Evolutionary conservation across 2,888 invertebrate genomes (phyloP), one percentile per base, ranked within the genome.

Genomic region (Drosophila atripex): DNA sequence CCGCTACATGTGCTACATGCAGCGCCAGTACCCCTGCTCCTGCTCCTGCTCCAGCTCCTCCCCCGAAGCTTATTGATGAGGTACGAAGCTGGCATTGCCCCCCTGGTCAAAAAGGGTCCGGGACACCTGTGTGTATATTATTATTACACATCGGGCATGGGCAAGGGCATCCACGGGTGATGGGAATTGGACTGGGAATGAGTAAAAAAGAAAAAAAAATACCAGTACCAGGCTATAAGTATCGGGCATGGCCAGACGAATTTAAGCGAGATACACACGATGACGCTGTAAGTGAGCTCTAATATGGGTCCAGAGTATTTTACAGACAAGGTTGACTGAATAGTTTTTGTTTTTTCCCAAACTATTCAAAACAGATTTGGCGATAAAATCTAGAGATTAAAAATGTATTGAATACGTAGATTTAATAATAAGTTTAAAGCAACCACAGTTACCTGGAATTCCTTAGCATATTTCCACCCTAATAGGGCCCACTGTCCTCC

Each of bases 71-170:
- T 88, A 87, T 87, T 88, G 82, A 82, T 82, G 82, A 82, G 79
- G 88, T 88, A 87, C 79, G 83, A 85, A 76, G 78, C 77, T 78
- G 85, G 76, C 55, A 70, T 49, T 73, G 82, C 77, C 80, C 82
- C 63, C 68, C 60, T 82, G 85, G 79, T 63, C 45, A 52, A 80
- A 75, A 78, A 70, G 49, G 50, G 82, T 70, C 80, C 69, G 89
- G 89, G 87, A 90, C 89, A 89, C 90, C 89, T 89, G 89, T 88
- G 89, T 88, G 89, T 89, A 83, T 89, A 86, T 89, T 90, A 89
- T 89, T 89, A 89, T 88, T 89, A 88, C 89, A 90, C 89, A 80
- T 80, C 61, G 63, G 57, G 23, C 61, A 65, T 45, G 54, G 58
- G 51, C 51, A 32, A n/a, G 43, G 55, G 50, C 51, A 18, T 45